Evolutionary conservation across 2,888 invertebrate genomes (phyloP), one percentile per base, ranked within the genome.

Genomic region (Tiliacea aurago): DNA sequence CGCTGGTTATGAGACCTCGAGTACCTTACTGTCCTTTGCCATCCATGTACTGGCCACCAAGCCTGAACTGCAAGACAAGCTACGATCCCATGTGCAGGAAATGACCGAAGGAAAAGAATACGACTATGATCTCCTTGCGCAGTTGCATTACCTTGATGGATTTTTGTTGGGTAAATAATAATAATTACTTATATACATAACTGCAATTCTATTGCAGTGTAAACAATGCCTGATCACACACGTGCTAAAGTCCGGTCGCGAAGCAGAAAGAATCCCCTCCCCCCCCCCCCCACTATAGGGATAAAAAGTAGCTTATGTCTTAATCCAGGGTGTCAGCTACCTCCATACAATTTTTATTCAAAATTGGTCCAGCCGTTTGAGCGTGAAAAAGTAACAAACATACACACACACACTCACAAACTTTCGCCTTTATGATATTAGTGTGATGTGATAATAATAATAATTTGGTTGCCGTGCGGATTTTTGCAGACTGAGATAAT

Each of bases 1-100:
- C 67, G 97, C 97, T 66, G 97, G 97, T 0, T 97, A 96, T 84
- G 97, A 97, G 87, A 97, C 97, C 0, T 97, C 97, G 0, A 96
- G 97, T 68, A 97, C 97, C 0, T 87, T 97, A n/a, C 86, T 97
- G 51, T 96, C 97, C 0, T 97, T 97, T 81, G 96, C 96, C 0
- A 91, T 96, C 15, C 96, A 97, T 84, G 95, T 96, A 20, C 85
- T 97, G 58, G 97, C 97, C 0, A 91, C 94, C 0, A 93, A 94
- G 74, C 94, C 95, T 0, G 94, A 95, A 0, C 82, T 97, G 9
- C 97, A 97, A 84, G 90, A 92, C 0, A 94, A 94, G 83, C 88
- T 97, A 15, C 88, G 97, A 51, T 86, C 90, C 9, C 96, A 97
- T 83, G 91, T 97, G 37, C 78, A 83, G 13, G 89, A 93, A 53